phyloP scores from a whole-genome alignment of 1,140 invertebrate genomes.

The Hesperophylax magnus region DNA sequence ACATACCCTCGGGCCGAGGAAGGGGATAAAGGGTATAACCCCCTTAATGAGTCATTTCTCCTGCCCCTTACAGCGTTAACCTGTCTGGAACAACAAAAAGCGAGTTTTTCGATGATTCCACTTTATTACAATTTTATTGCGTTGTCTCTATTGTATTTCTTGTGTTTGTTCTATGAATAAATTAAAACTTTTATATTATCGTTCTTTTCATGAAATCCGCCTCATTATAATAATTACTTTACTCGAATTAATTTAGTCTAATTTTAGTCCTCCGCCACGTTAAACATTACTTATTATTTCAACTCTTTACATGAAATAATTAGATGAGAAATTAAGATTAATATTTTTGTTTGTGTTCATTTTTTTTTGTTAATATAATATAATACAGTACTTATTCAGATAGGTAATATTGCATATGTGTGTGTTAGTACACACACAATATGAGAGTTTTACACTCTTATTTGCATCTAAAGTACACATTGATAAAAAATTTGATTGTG shows the following conservation, averaged over 20 bases:
- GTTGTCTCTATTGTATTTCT: constrained; percentile 37
- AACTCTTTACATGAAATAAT: too few relatives aligned
- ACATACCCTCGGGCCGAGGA: constrained; percentile 12
- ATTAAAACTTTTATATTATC: constrained; percentile 20
- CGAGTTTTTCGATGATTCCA: constrained; percentile 42
- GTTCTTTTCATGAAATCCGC: background rate
- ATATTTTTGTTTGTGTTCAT: too few relatives aligned
- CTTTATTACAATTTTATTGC: constrained; percentile 42
- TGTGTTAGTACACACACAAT: too few relatives aligned
- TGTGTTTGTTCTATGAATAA: constrained; percentile 34
- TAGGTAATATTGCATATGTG: too few relatives aligned
- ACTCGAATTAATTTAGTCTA: background rate
- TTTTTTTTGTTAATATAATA: too few relatives aligned
- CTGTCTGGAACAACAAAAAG: constrained; percentile 43
- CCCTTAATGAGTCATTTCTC: constrained; percentile 41
- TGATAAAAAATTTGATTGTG: too few relatives aligned
- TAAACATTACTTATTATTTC: too few relatives aligned
- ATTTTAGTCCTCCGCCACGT: too few relatives aligned
- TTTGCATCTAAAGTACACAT: background rate
- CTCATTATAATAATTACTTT: constrained; percentile 6
- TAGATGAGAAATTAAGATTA: too few relatives aligned
- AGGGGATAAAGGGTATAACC: constrained; percentile 38
- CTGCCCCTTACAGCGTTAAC: constrained; percentile 46
- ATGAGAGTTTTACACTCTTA: background rate
- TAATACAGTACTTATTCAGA: too few relatives aligned